Evolutionary conservation across 2,888 invertebrate species (phyloP).

Genomic region (Stenurella melanura): DNA sequence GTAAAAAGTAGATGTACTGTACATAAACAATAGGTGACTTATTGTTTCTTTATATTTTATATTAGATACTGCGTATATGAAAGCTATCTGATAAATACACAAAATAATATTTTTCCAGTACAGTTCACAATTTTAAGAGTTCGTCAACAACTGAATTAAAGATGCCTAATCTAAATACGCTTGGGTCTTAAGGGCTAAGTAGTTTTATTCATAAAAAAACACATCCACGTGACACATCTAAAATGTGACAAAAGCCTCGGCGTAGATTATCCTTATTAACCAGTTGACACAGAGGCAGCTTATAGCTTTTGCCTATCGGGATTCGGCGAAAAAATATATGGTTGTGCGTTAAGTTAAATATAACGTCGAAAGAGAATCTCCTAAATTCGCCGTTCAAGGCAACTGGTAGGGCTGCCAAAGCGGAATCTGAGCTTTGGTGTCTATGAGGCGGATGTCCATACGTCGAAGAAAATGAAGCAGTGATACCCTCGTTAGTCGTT

Average conservation of each 20-base stretch:
- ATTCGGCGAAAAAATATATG: conserved; percentile 46
- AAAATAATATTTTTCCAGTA: too few species aligned
- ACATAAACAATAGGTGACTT: too few species aligned
- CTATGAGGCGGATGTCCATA: background rate
- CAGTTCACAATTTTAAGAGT: too few species aligned
- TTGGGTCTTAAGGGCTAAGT: background rate
- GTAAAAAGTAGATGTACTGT: too few species aligned
- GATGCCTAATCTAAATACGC: too few species aligned
- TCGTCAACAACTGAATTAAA: too few species aligned
- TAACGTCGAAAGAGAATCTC: conserved; percentile 39
- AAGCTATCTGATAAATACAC: too few species aligned
- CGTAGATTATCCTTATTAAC: conserved; percentile 56
- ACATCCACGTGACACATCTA: conserved; percentile 8
- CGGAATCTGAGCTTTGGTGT: background rate
- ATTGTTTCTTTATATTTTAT: too few species aligned
- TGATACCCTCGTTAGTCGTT: too few species aligned
- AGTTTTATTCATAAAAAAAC: conserved; percentile 18
- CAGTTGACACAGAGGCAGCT: conserved; percentile 51
- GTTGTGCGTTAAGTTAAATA: conserved; percentile 49
- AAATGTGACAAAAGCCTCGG: conserved; percentile 42
- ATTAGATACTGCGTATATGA: too few species aligned
- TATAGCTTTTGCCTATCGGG: conserved; percentile 47
- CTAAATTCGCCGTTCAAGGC: conserved; percentile 28
- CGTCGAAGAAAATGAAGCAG: background rate
- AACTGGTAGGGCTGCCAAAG: conserved; percentile 16